Conservation (phyloP, 2,797 vertebrate species). For the Rhabdomys pumilio region DNA sequence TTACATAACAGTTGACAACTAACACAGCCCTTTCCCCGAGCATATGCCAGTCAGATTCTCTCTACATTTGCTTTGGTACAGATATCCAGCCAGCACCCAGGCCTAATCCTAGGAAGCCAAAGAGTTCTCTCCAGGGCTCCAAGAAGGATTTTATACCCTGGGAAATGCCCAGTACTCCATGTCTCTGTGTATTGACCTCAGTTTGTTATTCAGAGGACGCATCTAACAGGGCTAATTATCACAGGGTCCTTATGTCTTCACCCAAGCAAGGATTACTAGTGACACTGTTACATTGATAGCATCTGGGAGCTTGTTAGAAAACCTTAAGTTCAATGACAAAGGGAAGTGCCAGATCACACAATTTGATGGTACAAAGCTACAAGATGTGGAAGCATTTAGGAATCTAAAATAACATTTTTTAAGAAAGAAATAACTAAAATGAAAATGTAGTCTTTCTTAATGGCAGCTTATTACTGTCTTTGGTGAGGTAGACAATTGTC, state of each 20-base stretch:
- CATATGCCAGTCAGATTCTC: neutral
- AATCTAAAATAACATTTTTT: neutral
- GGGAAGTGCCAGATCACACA: neutral
- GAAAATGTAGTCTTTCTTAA: constrained; percentile 36
- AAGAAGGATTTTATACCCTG: neutral
- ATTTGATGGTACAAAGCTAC: neutral
- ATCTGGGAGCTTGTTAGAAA: neutral
- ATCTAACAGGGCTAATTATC: neutral
- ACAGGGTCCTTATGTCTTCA: constrained; percentile 32
- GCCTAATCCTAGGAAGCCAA: neutral
- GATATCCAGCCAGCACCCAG: neutral
- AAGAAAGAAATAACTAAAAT: constrained; percentile 50
- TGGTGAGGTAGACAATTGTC: neutral
- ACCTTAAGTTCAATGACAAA: constrained; percentile 31
- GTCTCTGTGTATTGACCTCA: neutral
- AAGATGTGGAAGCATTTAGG: constrained; percentile 12
- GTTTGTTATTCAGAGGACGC: constrained; percentile 21
- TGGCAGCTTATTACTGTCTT: neutral
- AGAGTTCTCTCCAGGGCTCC: neutral
- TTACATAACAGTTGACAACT: neutral
- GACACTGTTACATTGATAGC: neutral
- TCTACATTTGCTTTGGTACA: neutral
- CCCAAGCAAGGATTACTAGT: constrained; percentile 7
- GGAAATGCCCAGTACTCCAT: neutral
- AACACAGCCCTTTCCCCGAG: neutral